Evolutionary conservation across 2,888 invertebrate species (phyloP).

Genomic region (Sminthurinus aureus): DNA sequence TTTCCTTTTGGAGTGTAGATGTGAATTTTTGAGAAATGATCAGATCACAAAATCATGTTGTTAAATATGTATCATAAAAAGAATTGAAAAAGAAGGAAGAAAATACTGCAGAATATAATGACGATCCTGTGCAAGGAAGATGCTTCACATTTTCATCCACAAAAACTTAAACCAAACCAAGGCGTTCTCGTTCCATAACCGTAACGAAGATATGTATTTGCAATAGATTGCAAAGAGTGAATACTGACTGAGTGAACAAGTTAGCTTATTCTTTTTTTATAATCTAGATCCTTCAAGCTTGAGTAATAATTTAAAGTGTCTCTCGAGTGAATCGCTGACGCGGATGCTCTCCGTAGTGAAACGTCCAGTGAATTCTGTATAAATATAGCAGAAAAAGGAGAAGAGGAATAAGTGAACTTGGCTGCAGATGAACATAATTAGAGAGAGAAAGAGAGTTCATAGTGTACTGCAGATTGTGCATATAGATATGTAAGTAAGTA

Average conservation of each 20-base stretch:
- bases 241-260: not conserved
- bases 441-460: not conserved
- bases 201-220: not conserved
- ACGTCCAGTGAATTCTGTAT: slow-evolving; percentile 6
- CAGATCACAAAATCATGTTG: not conserved
- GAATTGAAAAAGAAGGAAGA: not conserved
- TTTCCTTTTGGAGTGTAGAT: not conserved
- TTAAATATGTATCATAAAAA: not conserved
- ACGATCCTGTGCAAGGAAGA: not conserved
- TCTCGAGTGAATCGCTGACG: slow-evolving; percentile 17
- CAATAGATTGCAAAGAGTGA: not conserved
- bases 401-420: not conserved
- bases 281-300: slow-evolving; percentile 29
- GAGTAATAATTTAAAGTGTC: slow-evolving; percentile 32
- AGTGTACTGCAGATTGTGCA: not conserved
- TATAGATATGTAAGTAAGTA: not conserved
- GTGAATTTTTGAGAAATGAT: not conserved
- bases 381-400: not conserved
- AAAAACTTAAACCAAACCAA: not conserved
- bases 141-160: too few species aligned
- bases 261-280: not conserved
- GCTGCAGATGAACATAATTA: not conserved
- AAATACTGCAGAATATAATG: not conserved
- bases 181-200: slow-evolving; percentile 1
- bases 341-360: slow-evolving; percentile 11